Percentiles rank a stretch among this genome's conserved stretches.
Conservation (phyloP, 1,140 invertebrate species). For the Ditylenchus dipsaci region DNA sequence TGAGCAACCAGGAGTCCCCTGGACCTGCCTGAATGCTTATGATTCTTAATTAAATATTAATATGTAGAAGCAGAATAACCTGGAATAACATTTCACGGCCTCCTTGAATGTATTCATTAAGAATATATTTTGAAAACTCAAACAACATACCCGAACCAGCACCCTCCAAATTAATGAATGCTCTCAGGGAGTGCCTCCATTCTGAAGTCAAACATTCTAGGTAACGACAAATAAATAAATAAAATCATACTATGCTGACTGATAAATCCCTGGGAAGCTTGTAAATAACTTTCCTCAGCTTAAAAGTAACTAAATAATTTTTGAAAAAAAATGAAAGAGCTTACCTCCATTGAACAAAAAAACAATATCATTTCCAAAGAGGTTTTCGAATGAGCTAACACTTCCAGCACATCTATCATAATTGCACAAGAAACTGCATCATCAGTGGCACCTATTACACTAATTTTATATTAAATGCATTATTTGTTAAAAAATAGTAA, state of each 20-base stretch:
- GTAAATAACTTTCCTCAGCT: constrained; percentile 60
- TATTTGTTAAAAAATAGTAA: too few species aligned
- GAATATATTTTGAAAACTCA: too few species aligned
- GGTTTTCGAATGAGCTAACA: constrained; percentile 67
- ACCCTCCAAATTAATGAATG: constrained; percentile 88
- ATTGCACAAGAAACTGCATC: constrained; percentile 71
- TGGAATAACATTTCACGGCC: constrained; percentile 89
- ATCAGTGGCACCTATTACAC: constrained; percentile 49
- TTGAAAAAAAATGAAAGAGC: constrained; percentile 9
- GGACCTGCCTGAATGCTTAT: constrained; percentile 65
- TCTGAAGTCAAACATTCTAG: constrained; percentile 48
- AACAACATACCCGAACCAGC: constrained; percentile 69
- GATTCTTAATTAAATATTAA: not conserved
- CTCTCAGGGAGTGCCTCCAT: constrained; percentile 75
- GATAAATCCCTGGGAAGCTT: constrained; percentile 86
- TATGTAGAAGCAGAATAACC: constrained; percentile 62
- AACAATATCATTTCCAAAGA: constrained; percentile 71
- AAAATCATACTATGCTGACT: constrained; percentile 68
- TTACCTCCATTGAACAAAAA: constrained; percentile 76
- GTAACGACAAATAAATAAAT: not conserved
- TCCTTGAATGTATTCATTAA: constrained; percentile 60
- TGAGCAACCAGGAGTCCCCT: constrained; percentile 80
- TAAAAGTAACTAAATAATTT: not conserved
- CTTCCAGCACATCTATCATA: constrained; percentile 79
- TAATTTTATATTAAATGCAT: too few species aligned